Evolutionary conservation across 1,140 invertebrate genomes (phyloP), one percentile per base, ranked within the genome.

Genomic region (Ladona fulva): DNA sequence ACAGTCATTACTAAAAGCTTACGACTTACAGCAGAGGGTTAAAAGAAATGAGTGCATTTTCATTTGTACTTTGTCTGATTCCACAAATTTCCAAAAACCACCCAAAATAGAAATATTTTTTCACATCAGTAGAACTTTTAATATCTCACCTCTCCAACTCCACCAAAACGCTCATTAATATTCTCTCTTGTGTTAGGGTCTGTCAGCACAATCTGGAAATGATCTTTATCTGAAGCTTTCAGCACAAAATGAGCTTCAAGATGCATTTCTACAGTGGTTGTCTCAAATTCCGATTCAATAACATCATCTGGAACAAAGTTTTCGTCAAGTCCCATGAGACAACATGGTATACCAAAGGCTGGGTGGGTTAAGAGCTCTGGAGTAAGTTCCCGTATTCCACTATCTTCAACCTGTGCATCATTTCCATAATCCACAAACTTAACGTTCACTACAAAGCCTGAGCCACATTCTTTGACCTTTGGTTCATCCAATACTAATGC

Each of bases 401-500:
- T 66, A 16, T 66, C 52, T 66, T 66, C 52, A 22, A 66, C 52
- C n/a, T 6, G 16, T 19, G 52, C 52, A 19, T 66, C 52, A 66
- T 66, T 66, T 16, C 52, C 52, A 66, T 66, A 66, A 22, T 66
- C 52, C 14, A 66, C n/a, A 66, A 66, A 66, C 14, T 66, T 66
- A 16, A 66, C 52, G 1, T 66, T 66, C 16, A 66, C 52, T 12
- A 66, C 52, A 66, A 66, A 66, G 5, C 52, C 52, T 6, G 52
- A 66, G 12, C 52, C 52, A 19, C 16, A 19, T 66, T 66, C 52
- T 22, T 66, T 66, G n/a, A 66, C 52, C n/a, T 66, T 66, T 16
- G 52, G 52, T 6, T 66, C 52, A 78, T 75, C 22, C 91, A 86
- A 81, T 90, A 95, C 91, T 89, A 85, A 75, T 29, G 83, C 86